Percentiles rank a stretch among this genome's conserved stretches.
Evolutionary conservation across 2,888 invertebrate genomes (phyloP).

Genomic region (Tholera decimalis): DNA sequence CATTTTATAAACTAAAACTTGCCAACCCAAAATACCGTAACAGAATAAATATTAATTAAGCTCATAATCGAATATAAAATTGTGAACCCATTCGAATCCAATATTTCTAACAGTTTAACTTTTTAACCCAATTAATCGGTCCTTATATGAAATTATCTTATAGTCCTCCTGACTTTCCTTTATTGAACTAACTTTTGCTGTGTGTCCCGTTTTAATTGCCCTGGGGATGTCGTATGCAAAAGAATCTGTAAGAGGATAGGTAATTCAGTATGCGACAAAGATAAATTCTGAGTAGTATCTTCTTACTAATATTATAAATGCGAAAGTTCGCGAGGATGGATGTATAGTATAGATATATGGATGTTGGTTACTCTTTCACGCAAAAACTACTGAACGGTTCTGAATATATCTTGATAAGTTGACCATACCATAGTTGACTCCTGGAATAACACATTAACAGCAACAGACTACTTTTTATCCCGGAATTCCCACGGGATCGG

Average conservation of each 20-base stretch:
- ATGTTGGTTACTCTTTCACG: too few relatives aligned
- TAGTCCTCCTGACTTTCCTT: too few relatives aligned
- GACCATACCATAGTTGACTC: too few relatives aligned
- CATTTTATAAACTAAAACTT: neutral
- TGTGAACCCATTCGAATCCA: neutral
- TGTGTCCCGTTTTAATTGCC: constrained; percentile 9
- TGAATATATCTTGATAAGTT: too few relatives aligned
- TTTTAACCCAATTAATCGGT: constrained; percentile 15
- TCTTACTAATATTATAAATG: too few relatives aligned
- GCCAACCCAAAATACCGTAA: neutral
- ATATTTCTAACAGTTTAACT: constrained; percentile 12
- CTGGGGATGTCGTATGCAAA: neutral
- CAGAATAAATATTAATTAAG: neutral
- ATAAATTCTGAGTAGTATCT: neutral
- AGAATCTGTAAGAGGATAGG: neutral
- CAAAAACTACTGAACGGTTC: too few relatives aligned
- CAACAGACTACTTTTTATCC: too few relatives aligned
- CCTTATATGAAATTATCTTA: neutral
- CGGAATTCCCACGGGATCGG: too few relatives aligned
- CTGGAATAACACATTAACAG: too few relatives aligned
- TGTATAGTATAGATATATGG: too few relatives aligned
- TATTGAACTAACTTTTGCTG: neutral
- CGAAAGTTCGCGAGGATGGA: too few relatives aligned
- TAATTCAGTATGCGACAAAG: neutral
- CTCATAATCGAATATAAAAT: constrained; percentile 2